Evolutionary conservation across 1,140 invertebrate genomes (phyloP), one percentile per base, ranked within the genome.

Genomic region (Eriocheir sinensis): DNA sequence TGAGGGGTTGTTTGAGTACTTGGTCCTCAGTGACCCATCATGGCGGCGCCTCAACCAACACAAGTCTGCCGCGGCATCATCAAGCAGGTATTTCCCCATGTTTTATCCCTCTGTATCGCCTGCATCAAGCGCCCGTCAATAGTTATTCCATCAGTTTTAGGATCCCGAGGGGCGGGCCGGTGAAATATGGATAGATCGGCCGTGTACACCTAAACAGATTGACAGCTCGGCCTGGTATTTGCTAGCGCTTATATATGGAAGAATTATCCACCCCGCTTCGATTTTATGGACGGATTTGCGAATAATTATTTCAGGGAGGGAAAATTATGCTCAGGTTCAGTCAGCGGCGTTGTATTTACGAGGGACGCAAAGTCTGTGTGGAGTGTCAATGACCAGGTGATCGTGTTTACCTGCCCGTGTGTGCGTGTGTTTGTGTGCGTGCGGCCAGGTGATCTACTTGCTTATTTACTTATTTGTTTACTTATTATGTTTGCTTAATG

Each of bases 21-120:
- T 86, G 92, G 85, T 91, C 92, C 81, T 92, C 94, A 60, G 17
- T 32, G n/a, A 6, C 60, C 83, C 91, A 93, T 89, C 91, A 95
- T 95, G 94, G 91, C 94, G 86, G 85, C 94, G 72, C 85, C 94
- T 53, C 91, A 92, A 34, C 38, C 94, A n/a, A 30, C 94, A 80
- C 48, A 44, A 48, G 85, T 95, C 41, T 95, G 91, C 85, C 94
- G 94, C 53, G 94, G 94, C 72, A 93, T 95, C 48, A 85, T 93
- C 36, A 95, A 95, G 83, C 94, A 95, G 94, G 94, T 95, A 30
- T 36, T 53, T 8, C n/a, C 21, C 17, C 40, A 72, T 38, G 38
- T 32, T 34, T 44, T 93, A 88, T 80, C 36, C 21, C 41, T 72
- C 15, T 40, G 34, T 38, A 81, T 85, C 36, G 15, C 38, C 40